These are phyloP conservation scores for Caenorhabditis uteleia DNA, from an alignment of 2,888 invertebrate genomes.

Conservation along the genomic window DNA sequence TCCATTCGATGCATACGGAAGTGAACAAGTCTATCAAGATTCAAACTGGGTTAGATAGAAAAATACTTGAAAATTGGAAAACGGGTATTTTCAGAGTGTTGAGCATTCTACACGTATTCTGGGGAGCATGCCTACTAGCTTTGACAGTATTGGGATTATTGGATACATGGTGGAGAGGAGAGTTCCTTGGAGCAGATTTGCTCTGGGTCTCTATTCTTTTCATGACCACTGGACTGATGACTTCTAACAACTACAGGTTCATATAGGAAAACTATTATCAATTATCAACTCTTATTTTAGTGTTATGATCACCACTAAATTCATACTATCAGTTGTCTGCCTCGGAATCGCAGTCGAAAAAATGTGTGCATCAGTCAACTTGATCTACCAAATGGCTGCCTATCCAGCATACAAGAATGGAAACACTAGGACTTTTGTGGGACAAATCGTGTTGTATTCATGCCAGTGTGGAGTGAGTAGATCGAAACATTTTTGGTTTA, in stretches of 20 bases:
- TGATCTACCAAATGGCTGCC: conserved; percentile 65
- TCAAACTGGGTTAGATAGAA: conserved; percentile 29
- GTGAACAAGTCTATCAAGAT: conserved; percentile 44
- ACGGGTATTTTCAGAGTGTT: conserved; percentile 21
- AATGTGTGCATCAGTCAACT: conserved; percentile 60
- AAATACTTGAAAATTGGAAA: background rate
- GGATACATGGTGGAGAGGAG: conserved; percentile 64
- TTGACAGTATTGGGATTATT: conserved; percentile 62
- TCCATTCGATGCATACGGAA: conserved; percentile 48
- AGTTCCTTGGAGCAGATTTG: conserved; percentile 65
- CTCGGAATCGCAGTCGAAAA: conserved; percentile 64
- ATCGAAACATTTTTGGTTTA: background rate
- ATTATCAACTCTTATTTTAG: conserved; percentile 29
- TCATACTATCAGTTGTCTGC: conserved; percentile 57
- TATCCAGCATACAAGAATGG: conserved; percentile 54
- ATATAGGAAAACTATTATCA: background rate
- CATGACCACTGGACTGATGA: conserved; percentile 59
- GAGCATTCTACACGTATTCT: conserved; percentile 59
- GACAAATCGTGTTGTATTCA: conserved; percentile 63
- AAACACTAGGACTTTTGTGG: conserved; percentile 50
- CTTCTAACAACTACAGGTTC: conserved; percentile 57
- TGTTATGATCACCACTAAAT: conserved; percentile 55
- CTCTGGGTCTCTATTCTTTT: conserved; percentile 65
- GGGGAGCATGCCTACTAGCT: conserved; percentile 61
- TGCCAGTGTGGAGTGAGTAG: conserved; percentile 54